Evolutionary conservation across 2,113 vertebrate species (phyloP), one percentile per base, ranked within the genome.

Genomic region (Puma concolor): DNA sequence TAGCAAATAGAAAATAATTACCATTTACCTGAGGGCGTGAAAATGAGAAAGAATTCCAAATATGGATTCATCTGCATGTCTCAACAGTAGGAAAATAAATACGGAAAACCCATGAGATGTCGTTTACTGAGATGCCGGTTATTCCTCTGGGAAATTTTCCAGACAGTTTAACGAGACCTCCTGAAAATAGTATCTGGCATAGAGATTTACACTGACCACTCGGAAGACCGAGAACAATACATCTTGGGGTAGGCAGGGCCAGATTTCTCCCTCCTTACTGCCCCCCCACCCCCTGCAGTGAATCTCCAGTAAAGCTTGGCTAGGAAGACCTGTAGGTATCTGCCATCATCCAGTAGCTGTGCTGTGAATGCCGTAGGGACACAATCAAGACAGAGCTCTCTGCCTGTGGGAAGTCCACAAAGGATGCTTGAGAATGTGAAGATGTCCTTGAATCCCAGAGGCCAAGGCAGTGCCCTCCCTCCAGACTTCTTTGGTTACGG

Each of bases 111-210:
- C 36, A 9, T 5, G 29, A 71, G 29, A 50, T 36, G 0, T 21
- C 91, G 25, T 67, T 93, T 84, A 48, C 29, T 52, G 66, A 88
- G 41, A 84, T n/a, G 3, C 19, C 80, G 44, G 29, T 54, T 97
- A 41, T 63, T 50, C 10, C 50, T 89, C 44, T 69, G 3, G 7
- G 63, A 21, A 74, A 3, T 88, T 88, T 91, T 72, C 10, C 64
- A 94, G 33, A 36, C 48, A 91, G 23, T 82, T 95, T 87, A 87
- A 96, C 54, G 76, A 93, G 64, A 27, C 7, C 17, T 81, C 79
- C 57, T 85, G 21, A 79, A 97, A 88, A 81, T 7, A 84, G 23
- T 15, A 33, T 54, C 21, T 50, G 36, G 33, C 15, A 5, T 27
- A 29, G 16, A 52, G 44, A 52, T 67, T 93, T 66, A 50, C 7